These are phyloP conservation scores for Vulpes vulpes DNA, from an alignment of 2,113 vertebrate genomes.

Conservation along the genomic window DNA sequence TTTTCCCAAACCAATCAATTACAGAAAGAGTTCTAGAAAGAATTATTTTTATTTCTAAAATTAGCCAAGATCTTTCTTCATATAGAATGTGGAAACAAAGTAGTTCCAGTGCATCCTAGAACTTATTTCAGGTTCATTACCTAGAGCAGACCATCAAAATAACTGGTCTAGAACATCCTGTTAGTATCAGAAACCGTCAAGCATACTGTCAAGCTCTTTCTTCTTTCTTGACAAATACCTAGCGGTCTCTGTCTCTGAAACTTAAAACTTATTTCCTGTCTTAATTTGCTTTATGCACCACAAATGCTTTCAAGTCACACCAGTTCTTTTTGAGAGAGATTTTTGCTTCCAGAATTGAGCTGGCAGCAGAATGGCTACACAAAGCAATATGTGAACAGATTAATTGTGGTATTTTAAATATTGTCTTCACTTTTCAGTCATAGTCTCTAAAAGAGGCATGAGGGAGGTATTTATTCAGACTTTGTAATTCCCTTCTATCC, in stretches of 20 bases:
- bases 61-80: background rate
- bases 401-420: background rate
- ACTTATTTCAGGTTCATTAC: constrained; percentile 47
- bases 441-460: background rate
- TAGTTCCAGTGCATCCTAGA: background rate
- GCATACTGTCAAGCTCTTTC: background rate
- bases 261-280: constrained; percentile 5
- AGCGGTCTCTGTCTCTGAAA: background rate
- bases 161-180: constrained; percentile 38
- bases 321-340: background rate
- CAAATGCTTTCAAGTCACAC: background rate
- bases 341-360: background rate
- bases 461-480: background rate
- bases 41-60: constrained; percentile 46
- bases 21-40: background rate
- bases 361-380: background rate
- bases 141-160: background rate
- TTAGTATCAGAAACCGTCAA: constrained; percentile 15
- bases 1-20: background rate
- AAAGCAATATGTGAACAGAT: background rate
- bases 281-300: background rate
- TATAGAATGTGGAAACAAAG: background rate
- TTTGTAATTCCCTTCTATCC: background rate
- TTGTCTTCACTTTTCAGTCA: background rate
- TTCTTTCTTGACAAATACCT: constrained; percentile 2